These are phyloP conservation scores for Himalopsyche kuldschensis DNA, from an alignment of 2,888 invertebrate species.

Conservation along the genomic window DNA sequence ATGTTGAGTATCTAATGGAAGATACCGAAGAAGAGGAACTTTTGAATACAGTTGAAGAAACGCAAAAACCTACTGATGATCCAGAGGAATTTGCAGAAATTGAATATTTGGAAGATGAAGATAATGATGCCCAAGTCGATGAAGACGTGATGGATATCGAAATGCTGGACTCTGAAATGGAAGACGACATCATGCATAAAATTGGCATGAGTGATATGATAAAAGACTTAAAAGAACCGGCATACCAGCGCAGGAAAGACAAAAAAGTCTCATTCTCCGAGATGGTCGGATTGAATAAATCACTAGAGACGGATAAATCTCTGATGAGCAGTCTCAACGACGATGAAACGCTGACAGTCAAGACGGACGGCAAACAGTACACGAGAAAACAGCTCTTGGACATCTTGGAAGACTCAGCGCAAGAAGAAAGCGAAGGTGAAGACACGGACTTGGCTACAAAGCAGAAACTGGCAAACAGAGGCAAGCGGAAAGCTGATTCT, in stretches of 20 bases:
- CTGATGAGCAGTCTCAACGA: not conserved
- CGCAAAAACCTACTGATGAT: not conserved
- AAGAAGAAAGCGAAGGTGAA: constrained; percentile 11
- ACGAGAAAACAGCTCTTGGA: constrained; percentile 31
- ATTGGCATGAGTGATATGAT: not conserved
- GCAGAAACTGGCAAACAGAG: not conserved
- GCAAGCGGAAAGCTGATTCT: not conserved
- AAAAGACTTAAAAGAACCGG: not conserved
- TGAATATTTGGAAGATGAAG: not conserved
- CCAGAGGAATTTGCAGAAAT: not conserved
- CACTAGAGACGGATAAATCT: not conserved
- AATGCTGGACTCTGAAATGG: constrained; percentile 26
- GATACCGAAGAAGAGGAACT: constrained; percentile 14
- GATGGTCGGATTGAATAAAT: not conserved
- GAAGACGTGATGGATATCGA: constrained; percentile 15
- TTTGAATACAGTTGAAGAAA: not conserved
- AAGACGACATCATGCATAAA: constrained; percentile 28
- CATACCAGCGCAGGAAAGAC: not conserved
- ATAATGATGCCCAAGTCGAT: not conserved
- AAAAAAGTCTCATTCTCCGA: not conserved
- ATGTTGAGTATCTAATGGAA: constrained; percentile 22
- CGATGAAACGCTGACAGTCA: not conserved
- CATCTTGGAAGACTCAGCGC: constrained; percentile 23
- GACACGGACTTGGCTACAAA: not conserved
- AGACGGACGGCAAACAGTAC: constrained; percentile 21